Evolutionary conservation across 1,140 invertebrate species (phyloP).

Genomic region (Meloidogyne exigua): DNA sequence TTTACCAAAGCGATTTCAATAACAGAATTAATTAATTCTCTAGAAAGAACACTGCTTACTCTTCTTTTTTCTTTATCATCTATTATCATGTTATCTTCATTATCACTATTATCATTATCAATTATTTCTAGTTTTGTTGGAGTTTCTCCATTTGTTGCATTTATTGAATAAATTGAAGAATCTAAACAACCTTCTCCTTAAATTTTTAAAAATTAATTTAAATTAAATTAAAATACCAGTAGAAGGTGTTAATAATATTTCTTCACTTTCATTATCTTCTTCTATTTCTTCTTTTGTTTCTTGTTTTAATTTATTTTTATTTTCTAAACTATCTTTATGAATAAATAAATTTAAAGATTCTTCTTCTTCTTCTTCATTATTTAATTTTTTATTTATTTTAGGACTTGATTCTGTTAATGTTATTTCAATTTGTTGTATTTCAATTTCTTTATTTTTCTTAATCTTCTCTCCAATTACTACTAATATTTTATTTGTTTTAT

Average conservation of each 20-base stretch:
- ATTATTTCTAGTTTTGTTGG: not conserved
- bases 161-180: slow-evolving; percentile 15
- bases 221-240: not conserved
- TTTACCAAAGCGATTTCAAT: slow-evolving; percentile 22
- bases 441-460: not conserved
- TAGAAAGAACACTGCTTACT: slow-evolving; percentile 8
- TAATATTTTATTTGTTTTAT: not conserved
- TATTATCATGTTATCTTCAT: no score
- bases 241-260: not conserved
- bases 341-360: slow-evolving; percentile 7
- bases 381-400: not conserved
- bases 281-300: not conserved
- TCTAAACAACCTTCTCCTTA: slow-evolving; percentile 13
- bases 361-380: not conserved
- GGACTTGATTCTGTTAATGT: not conserved
- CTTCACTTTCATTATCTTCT: slow-evolving; percentile 3
- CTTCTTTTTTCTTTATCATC: not conserved
- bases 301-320: not conserved
- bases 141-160: not conserved
- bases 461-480: not conserved
- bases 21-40: slow-evolving; percentile 9
- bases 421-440: slow-evolving; percentile 7
- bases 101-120: not conserved
- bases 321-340: slow-evolving; percentile 19
- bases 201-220: not conserved